Evolutionary conservation across 2,888 invertebrate species (phyloP).

Genomic region (Tanypteryx hageni): DNA sequence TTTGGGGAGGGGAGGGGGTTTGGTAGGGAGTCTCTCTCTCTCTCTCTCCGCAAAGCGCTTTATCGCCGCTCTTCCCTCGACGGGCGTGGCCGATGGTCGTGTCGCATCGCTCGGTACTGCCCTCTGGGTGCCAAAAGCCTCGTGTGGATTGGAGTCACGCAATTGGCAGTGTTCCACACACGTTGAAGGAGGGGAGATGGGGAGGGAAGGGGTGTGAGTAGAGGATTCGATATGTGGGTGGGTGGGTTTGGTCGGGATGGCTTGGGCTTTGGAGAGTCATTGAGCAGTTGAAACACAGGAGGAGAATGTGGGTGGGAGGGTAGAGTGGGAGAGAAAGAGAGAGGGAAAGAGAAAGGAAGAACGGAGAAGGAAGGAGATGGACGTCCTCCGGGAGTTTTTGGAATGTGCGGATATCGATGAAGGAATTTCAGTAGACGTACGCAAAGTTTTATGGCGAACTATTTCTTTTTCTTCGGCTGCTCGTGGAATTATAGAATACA

Average conservation of each 20-base stretch:
- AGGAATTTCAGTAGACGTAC: background rate
- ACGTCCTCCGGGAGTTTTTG: no score
- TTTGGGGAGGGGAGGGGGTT: background rate
- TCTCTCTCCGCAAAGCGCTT: background rate
- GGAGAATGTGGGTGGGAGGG: background rate
- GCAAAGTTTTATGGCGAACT: no score
- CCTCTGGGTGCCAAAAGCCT: conserved; percentile 55
- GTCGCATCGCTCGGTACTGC: conserved; percentile 43
- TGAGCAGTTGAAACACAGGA: conserved; percentile 52
- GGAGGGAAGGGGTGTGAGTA: background rate
- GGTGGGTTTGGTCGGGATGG: background rate
- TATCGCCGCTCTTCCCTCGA: background rate
- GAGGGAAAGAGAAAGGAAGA: background rate
- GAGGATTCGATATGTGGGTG: background rate
- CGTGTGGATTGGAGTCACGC: conserved; percentile 60
- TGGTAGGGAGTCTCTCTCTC: background rate
- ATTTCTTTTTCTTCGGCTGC: no score
- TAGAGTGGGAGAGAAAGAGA: background rate
- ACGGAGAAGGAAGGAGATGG: background rate
- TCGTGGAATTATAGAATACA: no score
- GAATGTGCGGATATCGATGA: conserved; percentile 20
- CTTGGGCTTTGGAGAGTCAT: conserved; percentile 25
- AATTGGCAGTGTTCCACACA: conserved; percentile 54
- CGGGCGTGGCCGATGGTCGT: conserved; percentile 57
- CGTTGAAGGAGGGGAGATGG: background rate